Conservation (phyloP, 2,888 invertebrate species). For the Zonitis immaculata region DNA sequence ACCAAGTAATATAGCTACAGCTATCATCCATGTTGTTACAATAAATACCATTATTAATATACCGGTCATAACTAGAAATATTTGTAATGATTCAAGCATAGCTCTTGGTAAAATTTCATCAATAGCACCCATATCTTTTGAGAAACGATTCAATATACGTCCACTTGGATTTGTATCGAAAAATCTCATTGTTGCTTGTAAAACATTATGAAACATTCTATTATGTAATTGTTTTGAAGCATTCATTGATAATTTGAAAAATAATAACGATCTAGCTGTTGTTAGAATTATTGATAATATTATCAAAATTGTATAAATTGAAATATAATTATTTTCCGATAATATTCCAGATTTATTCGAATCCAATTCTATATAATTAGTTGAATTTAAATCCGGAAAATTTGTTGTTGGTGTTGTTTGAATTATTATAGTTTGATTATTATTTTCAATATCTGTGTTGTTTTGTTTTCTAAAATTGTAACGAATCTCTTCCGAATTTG, state of each 20-base stretch:
- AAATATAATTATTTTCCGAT: conserved; percentile 44
- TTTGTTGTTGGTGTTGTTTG: neutral
- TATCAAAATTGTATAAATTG: conserved; percentile 58
- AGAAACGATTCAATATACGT: conserved; percentile 76
- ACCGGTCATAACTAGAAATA: conserved; percentile 66
- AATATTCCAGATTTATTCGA: neutral
- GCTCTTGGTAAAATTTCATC: conserved; percentile 68
- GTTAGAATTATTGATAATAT: conserved; percentile 57
- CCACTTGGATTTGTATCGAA: conserved; percentile 81
- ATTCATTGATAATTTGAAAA: conserved; percentile 69
- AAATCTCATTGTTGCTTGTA: conserved; percentile 73
- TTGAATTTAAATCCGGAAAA: neutral
- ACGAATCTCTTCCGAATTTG: conserved; percentile 46
- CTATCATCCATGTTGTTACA: conserved; percentile 63
- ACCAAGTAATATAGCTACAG: conserved; percentile 60
- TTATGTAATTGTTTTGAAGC: conserved; percentile 73
- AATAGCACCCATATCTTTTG: conserved; percentile 77
- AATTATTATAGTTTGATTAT: neutral
- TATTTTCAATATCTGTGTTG: neutral
- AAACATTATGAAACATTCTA: conserved; percentile 69
- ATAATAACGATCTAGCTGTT: conserved; percentile 62
- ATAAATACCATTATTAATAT: conserved; percentile 68
- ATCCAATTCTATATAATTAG: neutral
- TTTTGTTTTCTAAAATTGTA: conserved; percentile 7
- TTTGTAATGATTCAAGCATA: conserved; percentile 60